These are phyloP conservation scores for Mycetomoellerius zeteki DNA, from an alignment of 1,140 invertebrate species.

Conservation along the genomic window DNA sequence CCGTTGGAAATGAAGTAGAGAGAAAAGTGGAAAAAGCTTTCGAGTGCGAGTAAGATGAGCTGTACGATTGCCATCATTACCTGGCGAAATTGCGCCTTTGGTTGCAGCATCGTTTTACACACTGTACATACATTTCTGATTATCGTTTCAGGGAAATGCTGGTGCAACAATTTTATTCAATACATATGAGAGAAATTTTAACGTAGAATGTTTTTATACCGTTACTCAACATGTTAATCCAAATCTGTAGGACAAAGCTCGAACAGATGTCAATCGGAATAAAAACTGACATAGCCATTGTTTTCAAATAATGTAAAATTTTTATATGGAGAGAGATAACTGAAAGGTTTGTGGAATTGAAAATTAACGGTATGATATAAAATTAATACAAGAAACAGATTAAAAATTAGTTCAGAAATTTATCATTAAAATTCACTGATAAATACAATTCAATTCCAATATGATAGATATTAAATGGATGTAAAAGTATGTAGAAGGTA, in stretches of 20 bases:
- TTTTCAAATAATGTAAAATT: conserved; percentile 7
- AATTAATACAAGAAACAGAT: not conserved
- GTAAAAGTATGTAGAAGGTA: not conserved
- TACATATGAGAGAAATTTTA: not conserved
- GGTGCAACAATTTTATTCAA: conserved; percentile 19
- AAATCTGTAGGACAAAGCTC: not conserved
- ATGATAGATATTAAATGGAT: not conserved
- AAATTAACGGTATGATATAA: not conserved
- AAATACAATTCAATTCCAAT: not conserved
- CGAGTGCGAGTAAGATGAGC: conserved; percentile 25
- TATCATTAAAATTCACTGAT: not conserved
- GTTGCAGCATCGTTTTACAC: conserved; percentile 37
- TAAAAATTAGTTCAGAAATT: conserved; percentile 1
- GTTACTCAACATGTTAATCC: not conserved
- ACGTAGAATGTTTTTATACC: not conserved
- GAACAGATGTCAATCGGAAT: not conserved
- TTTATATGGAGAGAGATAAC: not conserved
- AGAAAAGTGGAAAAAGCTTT: conserved; percentile 9
- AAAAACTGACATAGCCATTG: conserved; percentile 1
- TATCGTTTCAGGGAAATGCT: conserved; percentile 41
- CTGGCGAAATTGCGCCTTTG: conserved; percentile 68
- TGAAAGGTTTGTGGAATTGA: not conserved
- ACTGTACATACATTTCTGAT: conserved; percentile 26
- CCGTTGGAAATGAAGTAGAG: conserved; percentile 42
- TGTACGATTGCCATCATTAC: conserved; percentile 65